Conservation (phyloP, 1,140 invertebrate species). For the Drosophila rufa region DNA sequence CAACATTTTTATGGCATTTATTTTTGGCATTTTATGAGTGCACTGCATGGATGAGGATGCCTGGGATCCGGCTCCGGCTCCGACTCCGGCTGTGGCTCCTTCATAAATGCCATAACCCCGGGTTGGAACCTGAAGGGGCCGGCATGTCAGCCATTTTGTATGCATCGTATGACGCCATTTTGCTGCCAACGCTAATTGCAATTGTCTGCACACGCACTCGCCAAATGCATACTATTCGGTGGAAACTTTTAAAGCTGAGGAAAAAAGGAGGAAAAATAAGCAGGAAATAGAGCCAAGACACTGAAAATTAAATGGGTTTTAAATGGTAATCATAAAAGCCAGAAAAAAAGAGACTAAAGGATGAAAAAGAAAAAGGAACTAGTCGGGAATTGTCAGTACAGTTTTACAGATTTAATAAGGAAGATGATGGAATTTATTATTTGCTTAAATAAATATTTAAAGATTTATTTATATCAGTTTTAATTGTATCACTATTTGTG, state of each 20-base stretch:
- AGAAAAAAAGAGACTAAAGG: not conserved
- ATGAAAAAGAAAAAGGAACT: not conserved
- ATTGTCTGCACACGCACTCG: slow-evolving; percentile 56
- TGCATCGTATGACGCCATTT: slow-evolving; percentile 62
- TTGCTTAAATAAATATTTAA: no score
- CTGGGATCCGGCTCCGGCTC: slow-evolving; percentile 3
- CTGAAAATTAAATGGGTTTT: slow-evolving; percentile 6
- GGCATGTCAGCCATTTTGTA: slow-evolving; percentile 45
- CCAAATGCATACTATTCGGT: slow-evolving; percentile 33
- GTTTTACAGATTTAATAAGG: no score
- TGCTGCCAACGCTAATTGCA: slow-evolving; percentile 69
- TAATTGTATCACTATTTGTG: no score
- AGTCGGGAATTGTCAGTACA: not conserved
- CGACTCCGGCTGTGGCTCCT: slow-evolving; percentile 4
- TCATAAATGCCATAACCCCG: slow-evolving; percentile 50
- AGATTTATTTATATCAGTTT: no score
- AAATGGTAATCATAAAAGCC: not conserved
- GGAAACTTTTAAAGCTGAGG: slow-evolving; percentile 27
- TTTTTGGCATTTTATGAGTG: slow-evolving; percentile 77
- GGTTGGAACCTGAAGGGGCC: not conserved
- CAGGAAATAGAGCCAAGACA: slow-evolving; percentile 8
- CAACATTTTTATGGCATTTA: slow-evolving; percentile 77
- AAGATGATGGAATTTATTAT: no score
- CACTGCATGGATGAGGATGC: slow-evolving; percentile 34
- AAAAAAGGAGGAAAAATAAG: not conserved